These are phyloP conservation scores for Watsonalla binaria DNA, from an alignment of 2,888 invertebrate genomes.

Conservation along the genomic window DNA sequence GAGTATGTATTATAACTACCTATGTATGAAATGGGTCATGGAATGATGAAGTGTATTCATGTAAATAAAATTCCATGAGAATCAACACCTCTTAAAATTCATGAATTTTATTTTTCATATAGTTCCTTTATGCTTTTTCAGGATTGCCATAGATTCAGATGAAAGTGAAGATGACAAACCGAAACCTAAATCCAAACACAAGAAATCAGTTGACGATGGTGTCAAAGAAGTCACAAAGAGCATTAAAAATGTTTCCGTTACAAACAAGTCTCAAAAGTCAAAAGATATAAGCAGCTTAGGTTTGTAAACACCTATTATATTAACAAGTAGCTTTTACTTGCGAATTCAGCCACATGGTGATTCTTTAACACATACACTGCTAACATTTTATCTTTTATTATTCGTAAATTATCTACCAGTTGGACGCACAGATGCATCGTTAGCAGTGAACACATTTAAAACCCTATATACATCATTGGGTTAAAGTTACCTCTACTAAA, in stretches of 20 bases:
- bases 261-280: conserved; percentile 73
- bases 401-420: too few relatives aligned
- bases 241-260: conserved; percentile 78
- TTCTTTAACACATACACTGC: too few relatives aligned
- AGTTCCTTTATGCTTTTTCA: conserved; percentile 24
- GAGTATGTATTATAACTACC: too few relatives aligned
- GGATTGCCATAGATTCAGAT: conserved; percentile 61
- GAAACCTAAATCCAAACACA: conserved; percentile 67
- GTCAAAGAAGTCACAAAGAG: conserved; percentile 76
- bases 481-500: too few relatives aligned
- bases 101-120: background rate
- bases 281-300: conserved; percentile 54
- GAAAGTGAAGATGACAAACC: conserved; percentile 72
- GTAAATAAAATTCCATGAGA: too few relatives aligned
- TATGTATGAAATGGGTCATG: too few relatives aligned
- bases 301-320: conserved; percentile 17
- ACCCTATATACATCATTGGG: too few relatives aligned
- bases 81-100: too few relatives aligned
- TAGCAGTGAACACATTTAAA: too few relatives aligned
- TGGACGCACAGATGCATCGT: too few relatives aligned
- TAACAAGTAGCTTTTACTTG: conserved; percentile 2
- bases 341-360: background rate
- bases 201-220: conserved; percentile 70
- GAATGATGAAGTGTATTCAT: too few relatives aligned
- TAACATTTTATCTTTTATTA: too few relatives aligned